A percentile compares a stretch with the other conserved stretches of the same genome.
These are phyloP conservation scores for Boloria selene DNA, from an alignment of 2,888 invertebrate genomes.

Conservation along the genomic window DNA sequence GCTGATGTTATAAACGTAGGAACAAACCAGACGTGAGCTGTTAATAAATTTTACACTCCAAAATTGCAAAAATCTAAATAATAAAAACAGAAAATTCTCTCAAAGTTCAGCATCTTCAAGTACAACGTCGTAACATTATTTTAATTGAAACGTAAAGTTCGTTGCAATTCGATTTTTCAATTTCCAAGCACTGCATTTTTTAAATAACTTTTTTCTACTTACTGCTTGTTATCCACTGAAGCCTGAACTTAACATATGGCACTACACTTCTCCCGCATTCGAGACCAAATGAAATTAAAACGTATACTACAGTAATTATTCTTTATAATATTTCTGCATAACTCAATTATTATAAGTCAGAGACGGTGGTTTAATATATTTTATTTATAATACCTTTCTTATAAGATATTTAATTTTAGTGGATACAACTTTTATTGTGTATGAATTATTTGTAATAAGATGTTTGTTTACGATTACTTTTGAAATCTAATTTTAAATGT, in stretches of 20 bases:
- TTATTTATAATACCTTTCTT: too few species aligned
- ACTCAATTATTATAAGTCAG: too few species aligned
- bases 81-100: not conserved
- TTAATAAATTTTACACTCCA: too few species aligned
- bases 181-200: conserved; percentile 43
- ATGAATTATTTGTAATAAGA: too few species aligned
- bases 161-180: conserved; percentile 43
- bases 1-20: too few species aligned
- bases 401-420: too few species aligned
- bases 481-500: not conserved
- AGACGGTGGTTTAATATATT: too few species aligned
- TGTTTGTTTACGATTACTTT: not conserved
- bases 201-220: conserved; percentile 28
- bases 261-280: not conserved
- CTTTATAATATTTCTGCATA: not conserved
- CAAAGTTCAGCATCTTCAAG: conserved; percentile 7
- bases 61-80: too few species aligned
- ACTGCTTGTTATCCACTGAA: conserved; percentile 22
- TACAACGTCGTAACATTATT: conserved; percentile 23
- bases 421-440: too few species aligned
- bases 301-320: not conserved
- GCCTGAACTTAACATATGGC: conserved; percentile 7
- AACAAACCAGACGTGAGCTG: too few species aligned
- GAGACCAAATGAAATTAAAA: not conserved
- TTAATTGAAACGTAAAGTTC: conserved; percentile 46